Conservation (phyloP, 2,113 vertebrate genomes). For the Hemibates koningsi region DNA sequence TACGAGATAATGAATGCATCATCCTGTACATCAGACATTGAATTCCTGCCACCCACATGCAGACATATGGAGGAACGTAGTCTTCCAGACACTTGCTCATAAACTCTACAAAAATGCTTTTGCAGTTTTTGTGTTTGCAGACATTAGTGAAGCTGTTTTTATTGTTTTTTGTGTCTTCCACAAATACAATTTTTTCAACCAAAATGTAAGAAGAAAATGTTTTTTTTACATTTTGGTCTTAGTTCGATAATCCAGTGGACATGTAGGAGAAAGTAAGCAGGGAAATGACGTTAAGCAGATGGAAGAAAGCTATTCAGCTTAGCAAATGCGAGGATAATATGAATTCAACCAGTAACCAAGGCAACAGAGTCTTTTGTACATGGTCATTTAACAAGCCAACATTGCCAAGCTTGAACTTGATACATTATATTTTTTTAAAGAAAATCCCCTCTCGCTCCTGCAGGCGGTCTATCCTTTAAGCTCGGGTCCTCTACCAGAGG, state of each 20-base stretch:
- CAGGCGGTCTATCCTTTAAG: neutral
- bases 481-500: neutral
- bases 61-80: neutral
- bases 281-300: neutral
- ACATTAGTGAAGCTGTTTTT: neutral
- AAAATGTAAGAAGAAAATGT: neutral
- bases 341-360: neutral
- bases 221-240: neutral
- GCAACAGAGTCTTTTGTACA: neutral
- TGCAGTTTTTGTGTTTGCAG: neutral
- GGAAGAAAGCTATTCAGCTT: neutral
- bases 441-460: neutral
- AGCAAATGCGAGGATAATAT: neutral
- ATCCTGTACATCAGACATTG: neutral
- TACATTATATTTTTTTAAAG: neutral
- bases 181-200: neutral
- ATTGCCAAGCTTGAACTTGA: neutral
- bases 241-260: neutral
- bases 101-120: neutral
- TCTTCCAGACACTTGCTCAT: neutral
- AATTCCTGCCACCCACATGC: slow-evolving; percentile 16
- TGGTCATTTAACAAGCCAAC: neutral
- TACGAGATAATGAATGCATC: neutral
- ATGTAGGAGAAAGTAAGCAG: neutral
- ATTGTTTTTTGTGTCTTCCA: neutral